phyloP scores from a whole-genome alignment of 2,797 vertebrate species.

The Pristis pectinata region DNA sequence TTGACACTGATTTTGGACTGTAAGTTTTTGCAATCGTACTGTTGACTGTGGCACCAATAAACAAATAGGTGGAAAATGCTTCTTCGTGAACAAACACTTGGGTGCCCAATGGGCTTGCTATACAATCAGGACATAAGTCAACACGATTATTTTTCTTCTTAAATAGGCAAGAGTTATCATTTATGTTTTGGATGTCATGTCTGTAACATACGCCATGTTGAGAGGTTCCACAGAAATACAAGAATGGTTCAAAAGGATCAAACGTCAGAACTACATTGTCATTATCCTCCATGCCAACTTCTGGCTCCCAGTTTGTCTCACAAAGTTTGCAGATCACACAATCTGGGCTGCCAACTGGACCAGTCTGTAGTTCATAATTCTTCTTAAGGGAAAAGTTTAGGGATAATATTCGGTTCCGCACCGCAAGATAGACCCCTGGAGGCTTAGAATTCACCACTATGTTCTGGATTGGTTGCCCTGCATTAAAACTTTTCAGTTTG shows the following conservation, averaged over 20 bases:
- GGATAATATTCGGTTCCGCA: slow-evolving; percentile 72
- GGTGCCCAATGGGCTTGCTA: slow-evolving; percentile 82
- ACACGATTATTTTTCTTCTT: slow-evolving; percentile 60
- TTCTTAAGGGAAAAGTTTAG: slow-evolving; percentile 59
- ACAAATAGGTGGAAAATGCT: slow-evolving; percentile 71
- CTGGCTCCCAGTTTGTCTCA: slow-evolving; percentile 44
- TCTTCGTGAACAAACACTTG: slow-evolving; percentile 72
- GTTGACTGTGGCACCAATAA: slow-evolving; percentile 75
- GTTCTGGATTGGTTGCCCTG: slow-evolving; percentile 68
- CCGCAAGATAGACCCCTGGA: slow-evolving; percentile 68
- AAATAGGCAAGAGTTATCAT: slow-evolving; percentile 69
- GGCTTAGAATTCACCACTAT: slow-evolving; percentile 58
- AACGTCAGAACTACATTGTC: slow-evolving; percentile 72
- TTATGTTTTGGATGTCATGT: slow-evolving; percentile 51
- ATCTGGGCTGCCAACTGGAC: slow-evolving; percentile 63
- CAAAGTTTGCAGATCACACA: slow-evolving; percentile 75
- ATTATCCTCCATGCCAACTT: slow-evolving; percentile 55
- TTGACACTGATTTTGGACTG: slow-evolving; percentile 74
- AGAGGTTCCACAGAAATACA: slow-evolving; percentile 81
- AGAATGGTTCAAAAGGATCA: slow-evolving; percentile 70
- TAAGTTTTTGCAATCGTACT: slow-evolving; percentile 65
- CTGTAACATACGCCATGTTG: slow-evolving; percentile 76
- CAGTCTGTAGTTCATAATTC: slow-evolving; percentile 62
- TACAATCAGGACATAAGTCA: slow-evolving; percentile 73
- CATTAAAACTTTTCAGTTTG: slow-evolving; percentile 64